These are phyloP conservation scores for Lasaia peninsularis DNA, from an alignment of 1,140 invertebrate genomes.

Conservation along the genomic window DNA sequence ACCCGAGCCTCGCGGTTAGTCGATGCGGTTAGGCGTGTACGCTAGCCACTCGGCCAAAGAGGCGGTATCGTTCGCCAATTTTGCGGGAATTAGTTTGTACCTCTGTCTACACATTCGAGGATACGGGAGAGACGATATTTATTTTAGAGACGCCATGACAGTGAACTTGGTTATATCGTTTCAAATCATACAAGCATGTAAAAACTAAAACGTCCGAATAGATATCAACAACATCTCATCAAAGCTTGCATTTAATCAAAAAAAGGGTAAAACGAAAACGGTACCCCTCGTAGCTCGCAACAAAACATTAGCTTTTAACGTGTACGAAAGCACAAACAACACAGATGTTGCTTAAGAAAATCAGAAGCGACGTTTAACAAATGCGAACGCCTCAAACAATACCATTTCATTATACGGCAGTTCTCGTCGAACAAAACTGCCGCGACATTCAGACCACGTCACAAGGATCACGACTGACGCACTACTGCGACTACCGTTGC, in stretches of 20 bases:
- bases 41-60: too few relatives aligned
- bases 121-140: too few relatives aligned
- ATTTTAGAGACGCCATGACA: too few relatives aligned
- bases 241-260: constrained; percentile 1
- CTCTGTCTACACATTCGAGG: too few relatives aligned
- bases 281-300: neutral
- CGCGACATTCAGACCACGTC: constrained; percentile 26
- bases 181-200: too few relatives aligned
- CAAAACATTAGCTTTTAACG: constrained; percentile 7
- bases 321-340: constrained; percentile 3
- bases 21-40: too few relatives aligned
- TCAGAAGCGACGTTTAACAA: constrained; percentile 15
- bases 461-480: constrained; percentile 29
- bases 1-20: too few relatives aligned
- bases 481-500: constrained; percentile 48
- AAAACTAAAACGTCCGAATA: too few relatives aligned
- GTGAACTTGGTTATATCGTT: too few relatives aligned
- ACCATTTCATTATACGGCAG: constrained; percentile 11
- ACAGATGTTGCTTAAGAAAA: constrained; percentile 14
- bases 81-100: too few relatives aligned
- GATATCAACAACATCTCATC: too few relatives aligned
- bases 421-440: constrained; percentile 9
- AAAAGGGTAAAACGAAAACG: constrained; percentile 7
- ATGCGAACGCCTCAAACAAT: constrained; percentile 23
- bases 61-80: too few relatives aligned